Evolutionary conservation across 2,797 vertebrate species (phyloP).

Genomic region (Enteromius treurensis): DNA sequence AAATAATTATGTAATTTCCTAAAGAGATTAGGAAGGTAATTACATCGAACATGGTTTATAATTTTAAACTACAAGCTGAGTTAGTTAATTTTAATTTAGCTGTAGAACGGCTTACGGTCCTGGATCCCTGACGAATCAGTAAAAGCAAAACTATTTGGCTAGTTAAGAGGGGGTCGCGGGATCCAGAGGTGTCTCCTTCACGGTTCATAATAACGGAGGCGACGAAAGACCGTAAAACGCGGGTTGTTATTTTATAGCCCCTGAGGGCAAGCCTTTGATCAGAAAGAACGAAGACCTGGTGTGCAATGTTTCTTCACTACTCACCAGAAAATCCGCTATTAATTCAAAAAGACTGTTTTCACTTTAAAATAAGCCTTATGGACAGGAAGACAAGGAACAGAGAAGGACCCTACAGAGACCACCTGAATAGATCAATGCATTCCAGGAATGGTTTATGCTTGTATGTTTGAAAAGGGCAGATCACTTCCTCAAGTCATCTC

Average conservation of each 20-base stretch:
- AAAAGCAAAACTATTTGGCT: background rate
- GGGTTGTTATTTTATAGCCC: constrained; percentile 62
- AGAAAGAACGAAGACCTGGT: constrained; percentile 8
- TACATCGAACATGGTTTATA: background rate
- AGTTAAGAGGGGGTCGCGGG: constrained; percentile 38
- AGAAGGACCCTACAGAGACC: constrained; percentile 34
- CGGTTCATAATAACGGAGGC: constrained; percentile 70
- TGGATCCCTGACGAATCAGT: constrained; percentile 16
- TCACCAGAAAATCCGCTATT: constrained; percentile 8
- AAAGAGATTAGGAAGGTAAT: background rate
- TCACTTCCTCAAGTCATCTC: constrained; percentile 71
- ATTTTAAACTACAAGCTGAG: background rate
- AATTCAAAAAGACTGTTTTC: constrained; percentile 20
- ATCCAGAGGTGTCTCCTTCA: constrained; percentile 59
- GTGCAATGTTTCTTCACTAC: constrained; percentile 1
- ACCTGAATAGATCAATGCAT: constrained; percentile 77
- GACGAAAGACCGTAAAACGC: constrained; percentile 67
- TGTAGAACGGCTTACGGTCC: background rate
- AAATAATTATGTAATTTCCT: background rate
- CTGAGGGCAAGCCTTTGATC: constrained; percentile 56
- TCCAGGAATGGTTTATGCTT: constrained; percentile 64
- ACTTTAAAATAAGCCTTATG: constrained; percentile 22
- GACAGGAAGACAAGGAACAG: background rate
- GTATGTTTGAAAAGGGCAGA: constrained; percentile 68
- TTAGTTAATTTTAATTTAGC: background rate